Evolutionary conservation across 2,113 vertebrate genomes (phyloP), one percentile per base, ranked within the genome.

Genomic region (Salvelinus namaycush): DNA sequence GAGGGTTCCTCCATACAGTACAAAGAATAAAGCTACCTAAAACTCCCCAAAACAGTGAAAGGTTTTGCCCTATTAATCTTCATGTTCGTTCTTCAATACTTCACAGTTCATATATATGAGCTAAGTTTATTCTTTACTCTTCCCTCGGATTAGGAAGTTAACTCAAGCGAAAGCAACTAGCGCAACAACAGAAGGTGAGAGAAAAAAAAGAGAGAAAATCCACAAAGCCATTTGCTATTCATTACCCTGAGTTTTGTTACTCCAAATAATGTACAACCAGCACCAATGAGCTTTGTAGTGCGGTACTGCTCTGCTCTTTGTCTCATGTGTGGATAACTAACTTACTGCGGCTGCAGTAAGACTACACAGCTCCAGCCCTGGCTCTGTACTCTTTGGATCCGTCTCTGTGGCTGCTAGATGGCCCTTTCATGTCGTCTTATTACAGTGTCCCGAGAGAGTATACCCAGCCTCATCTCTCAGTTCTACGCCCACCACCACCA

Each of bases 81-180:
- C 44, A 74, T 62, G 54, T 0, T 71, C 81, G 9, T 22, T 27
- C 26, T 27, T 8, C 62, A 74, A 70, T 57, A 39, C 77, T 83
- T 83, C 86, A 84, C 84, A 77, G 82, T 89, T 79, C 79, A 88
- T 87, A 89, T 87, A 76, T 75, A 83, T 76, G 54, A 79, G 74
- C 62, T 27, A 27, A 76, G 81, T 83, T 81, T 84, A 85, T 87
- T 81, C 74, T 75, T 75, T 73, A 83, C 9, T 44, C 2, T 44
- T 44, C 39, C 8, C 76, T 83, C 73, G 78, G 83, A 81, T 73
- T 7, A 73, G 12, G 72, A 77, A 76, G 72, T 78, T 44, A 4
- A 75, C 74, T 74, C 57, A 79, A 78, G 68, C 66, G 57, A 69
- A 27, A 76, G 68, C 39, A 44, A 44, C 70, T 67, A 20, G 9